phyloP scores from a whole-genome alignment of 2,888 invertebrate genomes.

The Cerastis leucographa region DNA sequence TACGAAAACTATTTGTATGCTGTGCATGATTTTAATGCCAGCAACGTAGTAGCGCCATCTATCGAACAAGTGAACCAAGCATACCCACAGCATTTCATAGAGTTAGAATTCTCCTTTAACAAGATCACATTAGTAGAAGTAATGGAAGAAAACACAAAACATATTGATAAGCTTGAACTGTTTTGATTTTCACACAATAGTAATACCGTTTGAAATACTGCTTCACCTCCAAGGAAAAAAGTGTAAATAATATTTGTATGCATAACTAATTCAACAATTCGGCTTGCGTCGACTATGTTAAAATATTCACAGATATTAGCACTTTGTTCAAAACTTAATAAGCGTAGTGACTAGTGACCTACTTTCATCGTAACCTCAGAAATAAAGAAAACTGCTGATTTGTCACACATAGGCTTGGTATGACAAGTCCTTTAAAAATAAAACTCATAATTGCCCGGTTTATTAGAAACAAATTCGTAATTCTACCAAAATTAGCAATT shows the following conservation, averaged over 20 bases:
- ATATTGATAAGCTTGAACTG: background rate
- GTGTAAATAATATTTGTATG: constrained; percentile 20
- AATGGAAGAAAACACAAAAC: constrained; percentile 1
- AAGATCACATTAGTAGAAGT: background rate
- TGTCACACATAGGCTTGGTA: background rate
- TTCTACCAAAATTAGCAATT: constrained; percentile 19
- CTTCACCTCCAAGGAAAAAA: constrained; percentile 26
- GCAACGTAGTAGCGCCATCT: constrained; percentile 56
- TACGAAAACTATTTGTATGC: constrained; percentile 24
- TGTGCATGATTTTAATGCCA: too few relatives aligned
- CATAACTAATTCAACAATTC: constrained; percentile 6
- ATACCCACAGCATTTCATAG: background rate
- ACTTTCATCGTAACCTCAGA: constrained; percentile 15
- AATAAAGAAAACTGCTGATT: constrained; percentile 9
- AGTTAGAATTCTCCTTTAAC: background rate
- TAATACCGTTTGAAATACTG: constrained; percentile 9
- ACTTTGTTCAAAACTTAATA: constrained; percentile 5
- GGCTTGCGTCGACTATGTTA: background rate
- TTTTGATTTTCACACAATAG: background rate
- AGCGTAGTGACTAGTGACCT: constrained; percentile 35
- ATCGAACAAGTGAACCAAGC: constrained; percentile 5
- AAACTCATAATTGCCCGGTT: background rate
- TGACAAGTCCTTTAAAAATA: background rate
- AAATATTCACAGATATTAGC: background rate
- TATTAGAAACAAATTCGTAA: background rate